A percentile compares a stretch with the other conserved stretches of the same genome.
Conservation (phyloP, 2,888 invertebrate species). For the Parnassius mnemosyne region DNA sequence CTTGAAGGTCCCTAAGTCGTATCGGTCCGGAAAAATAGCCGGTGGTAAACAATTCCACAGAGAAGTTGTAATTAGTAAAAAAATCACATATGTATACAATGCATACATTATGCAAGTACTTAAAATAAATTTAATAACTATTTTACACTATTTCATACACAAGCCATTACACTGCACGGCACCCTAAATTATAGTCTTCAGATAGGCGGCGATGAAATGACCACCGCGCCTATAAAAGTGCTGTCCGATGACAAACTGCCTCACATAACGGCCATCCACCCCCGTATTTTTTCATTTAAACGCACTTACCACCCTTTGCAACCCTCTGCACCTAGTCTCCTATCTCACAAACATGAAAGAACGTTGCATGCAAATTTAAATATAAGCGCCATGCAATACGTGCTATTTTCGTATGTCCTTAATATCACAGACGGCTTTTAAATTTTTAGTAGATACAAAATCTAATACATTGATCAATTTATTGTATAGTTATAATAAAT, state of each 20-base stretch:
- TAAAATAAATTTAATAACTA: no score
- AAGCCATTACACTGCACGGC: slow-evolving; percentile 30
- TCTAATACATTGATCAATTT: slow-evolving; percentile 39
- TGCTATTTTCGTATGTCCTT: not conserved
- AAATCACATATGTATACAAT: no score
- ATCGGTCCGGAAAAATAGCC: no score
- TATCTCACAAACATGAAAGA: slow-evolving; percentile 1
- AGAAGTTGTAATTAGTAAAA: no score
- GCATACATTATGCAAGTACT: no score
- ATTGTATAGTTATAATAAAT: slow-evolving; percentile 37
- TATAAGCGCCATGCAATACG: slow-evolving; percentile 2
- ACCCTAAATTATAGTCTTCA: slow-evolving; percentile 32
- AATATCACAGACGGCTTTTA: not conserved
- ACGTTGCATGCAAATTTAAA: slow-evolving; percentile 8
- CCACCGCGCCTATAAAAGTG: slow-evolving; percentile 59
- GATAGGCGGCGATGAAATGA: slow-evolving; percentile 41
- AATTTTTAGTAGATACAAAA: slow-evolving; percentile 16
- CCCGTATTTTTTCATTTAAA: slow-evolving; percentile 59
- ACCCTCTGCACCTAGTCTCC: slow-evolving; percentile 8
- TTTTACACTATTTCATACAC: no score
- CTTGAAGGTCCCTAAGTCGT: no score
- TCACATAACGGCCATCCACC: slow-evolving; percentile 49
- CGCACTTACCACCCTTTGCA: slow-evolving; percentile 48
- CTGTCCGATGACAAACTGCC: slow-evolving; percentile 61
- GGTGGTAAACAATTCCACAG: no score